These are phyloP conservation scores for Temnothorax ravouxi DNA, from an alignment of 2,888 invertebrate species.

Conservation along the genomic window DNA sequence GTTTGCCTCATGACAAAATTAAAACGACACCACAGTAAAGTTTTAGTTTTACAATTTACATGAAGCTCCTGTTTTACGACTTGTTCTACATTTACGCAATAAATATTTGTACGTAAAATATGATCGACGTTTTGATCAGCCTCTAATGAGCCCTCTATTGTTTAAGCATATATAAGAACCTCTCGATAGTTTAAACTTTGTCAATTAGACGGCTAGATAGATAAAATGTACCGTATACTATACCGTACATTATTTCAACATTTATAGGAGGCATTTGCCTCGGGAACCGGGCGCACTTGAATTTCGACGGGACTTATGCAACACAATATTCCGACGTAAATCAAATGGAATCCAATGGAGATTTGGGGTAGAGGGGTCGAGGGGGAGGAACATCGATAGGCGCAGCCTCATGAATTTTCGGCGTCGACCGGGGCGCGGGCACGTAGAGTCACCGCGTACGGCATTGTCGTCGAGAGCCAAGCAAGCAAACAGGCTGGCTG, in stretches of 20 bases:
- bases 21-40: neutral
- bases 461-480: slow-evolving; percentile 75
- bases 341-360: slow-evolving; percentile 1
- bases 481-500: slow-evolving; percentile 72
- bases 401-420: slow-evolving; percentile 1
- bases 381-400: neutral
- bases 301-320: slow-evolving; percentile 1
- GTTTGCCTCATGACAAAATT: slow-evolving; percentile 1
- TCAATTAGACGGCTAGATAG: neutral
- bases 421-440: neutral
- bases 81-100: neutral
- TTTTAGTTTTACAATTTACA: slow-evolving; percentile 1
- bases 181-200: no score
- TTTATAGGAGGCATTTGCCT: neutral
- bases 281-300: neutral
- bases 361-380: neutral
- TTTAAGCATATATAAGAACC: neutral
- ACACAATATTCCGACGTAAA: slow-evolving; percentile 17
- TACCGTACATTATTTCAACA: neutral
- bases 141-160: neutral
- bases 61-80: neutral
- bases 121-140: neutral
- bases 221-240: neutral
- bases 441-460: slow-evolving; percentile 67
- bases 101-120: neutral